A percentile compares a stretch with the other conserved stretches of the same genome.
Evolutionary conservation across 2,113 vertebrate genomes (phyloP).

Genomic region (Lampris incognitus): DNA sequence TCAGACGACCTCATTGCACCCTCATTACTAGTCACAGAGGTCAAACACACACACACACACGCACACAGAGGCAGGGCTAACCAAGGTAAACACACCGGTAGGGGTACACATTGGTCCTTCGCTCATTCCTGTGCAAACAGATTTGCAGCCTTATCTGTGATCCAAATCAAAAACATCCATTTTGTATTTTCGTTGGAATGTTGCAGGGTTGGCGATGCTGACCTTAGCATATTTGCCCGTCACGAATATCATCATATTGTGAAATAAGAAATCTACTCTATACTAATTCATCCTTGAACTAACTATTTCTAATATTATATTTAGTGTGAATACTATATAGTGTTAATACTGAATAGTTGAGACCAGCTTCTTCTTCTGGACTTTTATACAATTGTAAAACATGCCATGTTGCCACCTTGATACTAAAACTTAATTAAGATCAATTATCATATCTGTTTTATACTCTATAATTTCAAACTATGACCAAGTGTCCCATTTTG

Average conservation of each 20-base stretch:
- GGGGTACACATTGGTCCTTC: not conserved
- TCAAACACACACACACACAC: not conserved
- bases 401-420: no score
- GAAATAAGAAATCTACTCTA: not conserved
- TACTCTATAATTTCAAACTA: no score
- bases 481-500: no score
- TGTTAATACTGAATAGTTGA: no score
- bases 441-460: no score
- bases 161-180: conserved; percentile 36
- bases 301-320: no score
- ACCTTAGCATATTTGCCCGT: conserved; percentile 27
- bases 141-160: not conserved
- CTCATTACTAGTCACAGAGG: conserved; percentile 1
- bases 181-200: conserved; percentile 19
- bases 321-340: no score
- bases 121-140: not conserved
- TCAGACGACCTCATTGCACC: conserved; percentile 8
- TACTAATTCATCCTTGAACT: no score
- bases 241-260: conserved; percentile 18
- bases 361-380: no score
- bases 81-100: conserved; percentile 7
- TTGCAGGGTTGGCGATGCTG: not conserved
- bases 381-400: no score
- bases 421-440: no score
- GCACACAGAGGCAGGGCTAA: not conserved